Conservation (phyloP, 92 coral and sea anemone species). For the Phenganax marumi region DNA sequence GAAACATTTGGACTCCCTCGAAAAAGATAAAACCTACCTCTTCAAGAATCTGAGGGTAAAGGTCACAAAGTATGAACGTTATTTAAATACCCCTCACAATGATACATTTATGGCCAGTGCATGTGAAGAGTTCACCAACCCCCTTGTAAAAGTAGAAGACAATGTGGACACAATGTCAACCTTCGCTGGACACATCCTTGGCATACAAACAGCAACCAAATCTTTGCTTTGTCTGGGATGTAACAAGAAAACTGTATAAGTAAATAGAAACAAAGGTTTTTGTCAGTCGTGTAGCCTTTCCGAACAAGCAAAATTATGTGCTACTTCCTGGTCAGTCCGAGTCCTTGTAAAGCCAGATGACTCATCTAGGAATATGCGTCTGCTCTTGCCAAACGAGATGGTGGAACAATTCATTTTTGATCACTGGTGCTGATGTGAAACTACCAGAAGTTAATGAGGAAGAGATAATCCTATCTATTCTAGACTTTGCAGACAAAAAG, state of each 20-base stretch:
- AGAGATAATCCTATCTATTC: conserved; percentile 1
- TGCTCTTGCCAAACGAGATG: not conserved
- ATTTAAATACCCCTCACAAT: conserved; percentile 44
- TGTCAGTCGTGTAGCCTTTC: conserved; percentile 14
- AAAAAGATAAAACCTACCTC: not conserved
- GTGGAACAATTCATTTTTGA: not conserved
- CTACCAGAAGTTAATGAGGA: not conserved
- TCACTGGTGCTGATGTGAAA: not conserved
- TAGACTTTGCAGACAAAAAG: not conserved
- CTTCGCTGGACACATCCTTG: conserved; percentile 12
- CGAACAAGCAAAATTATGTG: not conserved
- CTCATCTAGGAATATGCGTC: not conserved
- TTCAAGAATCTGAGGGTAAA: conserved; percentile 14
- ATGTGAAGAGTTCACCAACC: conserved; percentile 14
- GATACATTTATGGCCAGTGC: not conserved
- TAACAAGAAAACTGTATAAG: not conserved
- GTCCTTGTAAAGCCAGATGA: not conserved
- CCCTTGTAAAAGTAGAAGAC: conserved; percentile 37
- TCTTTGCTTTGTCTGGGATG: conserved; percentile 7
- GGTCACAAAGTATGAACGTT: conserved; percentile 23
- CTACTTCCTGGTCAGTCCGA: conserved; percentile 14
- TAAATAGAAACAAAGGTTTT: conserved; percentile 5
- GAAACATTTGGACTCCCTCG: conserved; percentile 21
- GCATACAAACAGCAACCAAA: conserved; percentile 5
- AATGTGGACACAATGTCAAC: conserved; percentile 10